Evolutionary conservation across 2,888 invertebrate genomes (phyloP).

Genomic region (Falcaria lacertinaria): DNA sequence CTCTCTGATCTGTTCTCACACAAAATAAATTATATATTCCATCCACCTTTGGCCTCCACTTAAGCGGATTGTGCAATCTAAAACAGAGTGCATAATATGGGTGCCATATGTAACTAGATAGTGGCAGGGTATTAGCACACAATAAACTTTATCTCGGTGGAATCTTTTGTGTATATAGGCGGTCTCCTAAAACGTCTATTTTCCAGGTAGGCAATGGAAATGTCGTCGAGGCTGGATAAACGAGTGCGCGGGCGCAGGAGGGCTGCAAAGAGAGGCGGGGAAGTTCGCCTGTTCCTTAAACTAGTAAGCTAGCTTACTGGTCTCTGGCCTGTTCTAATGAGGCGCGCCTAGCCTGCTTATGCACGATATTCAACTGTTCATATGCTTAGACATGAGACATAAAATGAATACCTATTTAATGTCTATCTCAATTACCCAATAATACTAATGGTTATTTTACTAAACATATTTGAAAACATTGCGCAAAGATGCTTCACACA

Average conservation of each 20-base stretch:
- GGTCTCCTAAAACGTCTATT: constrained; percentile 70
- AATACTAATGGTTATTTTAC: constrained; percentile 1
- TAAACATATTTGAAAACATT: neutral
- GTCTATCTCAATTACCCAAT: constrained; percentile 52
- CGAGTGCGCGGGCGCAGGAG: constrained; percentile 55
- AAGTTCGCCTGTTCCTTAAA: constrained; percentile 43
- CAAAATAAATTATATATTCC: constrained; percentile 21
- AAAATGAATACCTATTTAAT: constrained; percentile 47
- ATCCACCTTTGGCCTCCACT: constrained; percentile 21
- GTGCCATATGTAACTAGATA: constrained; percentile 37
- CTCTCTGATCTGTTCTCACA: constrained; percentile 39
- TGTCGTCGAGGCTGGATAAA: constrained; percentile 61
- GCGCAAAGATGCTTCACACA: neutral
- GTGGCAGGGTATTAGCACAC: constrained; percentile 64
- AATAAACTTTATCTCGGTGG: constrained; percentile 62
- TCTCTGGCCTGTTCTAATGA: constrained; percentile 61
- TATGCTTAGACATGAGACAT: constrained; percentile 54
- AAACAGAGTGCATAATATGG: constrained; percentile 24
- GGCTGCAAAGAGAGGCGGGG: constrained; percentile 25
- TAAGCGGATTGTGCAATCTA: constrained; percentile 16
- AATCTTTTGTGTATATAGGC: constrained; percentile 52
- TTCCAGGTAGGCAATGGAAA: constrained; percentile 67
- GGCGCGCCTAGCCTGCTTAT: constrained; percentile 55
- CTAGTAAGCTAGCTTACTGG: too few species aligned
- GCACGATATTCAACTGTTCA: constrained; percentile 48